These are phyloP conservation scores for Hyla sarda DNA, from an alignment of 2,113 vertebrate genomes.

Conservation along the genomic window DNA sequence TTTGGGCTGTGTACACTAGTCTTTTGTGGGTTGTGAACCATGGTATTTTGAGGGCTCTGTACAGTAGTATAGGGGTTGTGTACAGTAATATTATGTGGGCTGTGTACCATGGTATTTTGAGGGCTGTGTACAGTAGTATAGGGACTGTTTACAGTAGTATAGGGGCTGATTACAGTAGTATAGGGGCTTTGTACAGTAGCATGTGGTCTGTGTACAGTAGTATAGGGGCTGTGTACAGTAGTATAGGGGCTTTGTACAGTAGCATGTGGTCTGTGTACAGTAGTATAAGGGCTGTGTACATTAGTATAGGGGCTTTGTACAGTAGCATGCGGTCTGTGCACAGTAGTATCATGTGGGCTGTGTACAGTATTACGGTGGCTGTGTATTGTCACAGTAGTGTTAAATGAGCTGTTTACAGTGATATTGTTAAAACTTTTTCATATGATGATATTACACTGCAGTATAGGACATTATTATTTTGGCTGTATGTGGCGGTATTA, in stretches of 20 bases:
- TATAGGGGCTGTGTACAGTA: not conserved
- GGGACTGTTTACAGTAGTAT: not conserved
- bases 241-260: not conserved
- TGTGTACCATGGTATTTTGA: not conserved
- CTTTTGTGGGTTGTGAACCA: no score
- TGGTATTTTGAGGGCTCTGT: not conserved
- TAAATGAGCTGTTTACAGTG: not conserved
- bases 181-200: not conserved
- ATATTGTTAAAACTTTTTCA: no score
- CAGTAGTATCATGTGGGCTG: not conserved
- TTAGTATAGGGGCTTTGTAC: no score
- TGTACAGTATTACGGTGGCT: no score
- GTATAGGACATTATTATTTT: not conserved
- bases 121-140: not conserved
- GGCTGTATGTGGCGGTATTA: not conserved
- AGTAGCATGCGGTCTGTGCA: not conserved
- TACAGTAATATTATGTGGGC: not conserved
- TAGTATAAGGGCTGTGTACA: not conserved
- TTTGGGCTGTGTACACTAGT: no score
- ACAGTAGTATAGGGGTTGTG: not conserved
- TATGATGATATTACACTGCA: not conserved
- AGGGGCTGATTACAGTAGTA: not conserved
- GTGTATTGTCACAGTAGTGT: no score
- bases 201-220: no score
- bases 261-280: not conserved